These are phyloP conservation scores for Formica selysi DNA, from an alignment of 1,140 invertebrate species.

Conservation along the genomic window DNA sequence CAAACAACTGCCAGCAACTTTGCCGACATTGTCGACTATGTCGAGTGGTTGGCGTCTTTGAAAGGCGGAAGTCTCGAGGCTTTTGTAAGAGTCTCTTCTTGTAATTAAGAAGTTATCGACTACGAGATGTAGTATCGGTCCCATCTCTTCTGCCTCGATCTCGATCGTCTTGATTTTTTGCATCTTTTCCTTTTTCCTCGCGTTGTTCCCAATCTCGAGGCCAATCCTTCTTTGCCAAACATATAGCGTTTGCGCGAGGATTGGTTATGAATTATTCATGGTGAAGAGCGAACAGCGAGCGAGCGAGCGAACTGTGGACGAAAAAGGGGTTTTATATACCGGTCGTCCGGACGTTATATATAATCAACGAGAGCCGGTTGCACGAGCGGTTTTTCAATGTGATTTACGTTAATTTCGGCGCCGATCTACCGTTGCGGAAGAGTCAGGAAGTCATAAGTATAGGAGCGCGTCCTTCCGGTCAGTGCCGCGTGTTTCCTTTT, in stretches of 20 bases:
- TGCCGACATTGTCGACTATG: constrained; percentile 37
- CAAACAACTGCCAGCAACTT: constrained; percentile 56
- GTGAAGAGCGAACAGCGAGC: constrained; percentile 46
- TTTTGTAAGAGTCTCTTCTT: constrained; percentile 52
- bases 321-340: constrained; percentile 72
- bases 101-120: constrained; percentile 72
- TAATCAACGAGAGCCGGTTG: constrained; percentile 51
- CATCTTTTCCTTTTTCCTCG: neutral
- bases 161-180: neutral
- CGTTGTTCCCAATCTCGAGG: constrained; percentile 26
- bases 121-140: constrained; percentile 61
- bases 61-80: constrained; percentile 39
- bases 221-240: constrained; percentile 68
- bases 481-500: constrained; percentile 67
- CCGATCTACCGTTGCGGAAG: constrained; percentile 65
- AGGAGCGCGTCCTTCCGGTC: constrained; percentile 71
- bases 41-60: constrained; percentile 46
- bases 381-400: constrained; percentile 64
- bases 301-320: constrained; percentile 33
- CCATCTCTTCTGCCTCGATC: constrained; percentile 14
- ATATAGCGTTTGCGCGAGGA: constrained; percentile 60
- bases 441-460: constrained; percentile 71
- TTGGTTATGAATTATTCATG: constrained; percentile 78
- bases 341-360: constrained; percentile 66
- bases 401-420: constrained; percentile 76